Evolutionary conservation across 2,888 invertebrate species (phyloP).

Genomic region (Drosophila greeni): DNA sequence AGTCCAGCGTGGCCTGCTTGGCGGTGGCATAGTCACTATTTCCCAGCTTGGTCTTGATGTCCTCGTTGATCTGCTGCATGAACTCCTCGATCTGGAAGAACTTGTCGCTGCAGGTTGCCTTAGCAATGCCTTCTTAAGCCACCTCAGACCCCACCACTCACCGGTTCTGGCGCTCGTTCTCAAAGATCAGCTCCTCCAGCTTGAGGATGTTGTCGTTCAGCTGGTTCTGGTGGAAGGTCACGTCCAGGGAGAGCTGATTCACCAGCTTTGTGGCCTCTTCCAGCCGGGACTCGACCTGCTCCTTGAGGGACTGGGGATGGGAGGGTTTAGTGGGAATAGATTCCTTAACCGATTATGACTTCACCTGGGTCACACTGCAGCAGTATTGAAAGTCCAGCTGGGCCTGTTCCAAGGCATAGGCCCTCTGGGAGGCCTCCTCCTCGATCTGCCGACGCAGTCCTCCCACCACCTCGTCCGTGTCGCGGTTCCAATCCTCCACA

Average conservation of each 20-base stretch:
- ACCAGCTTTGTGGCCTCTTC: constrained; percentile 71
- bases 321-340: not conserved
- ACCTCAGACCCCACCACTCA: constrained; percentile 36
- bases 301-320: constrained; percentile 61
- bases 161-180: constrained; percentile 70
- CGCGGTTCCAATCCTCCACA: constrained; percentile 76
- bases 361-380: constrained; percentile 80
- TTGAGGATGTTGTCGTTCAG: constrained; percentile 76
- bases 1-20: constrained; percentile 79
- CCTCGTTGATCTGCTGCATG: constrained; percentile 70
- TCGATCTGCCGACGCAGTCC: constrained; percentile 80
- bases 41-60: constrained; percentile 71
- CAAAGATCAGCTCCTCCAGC: constrained; percentile 73
- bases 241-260: constrained; percentile 69
- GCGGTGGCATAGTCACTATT: constrained; percentile 76
- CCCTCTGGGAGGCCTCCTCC: constrained; percentile 80
- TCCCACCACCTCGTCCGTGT: constrained; percentile 76
- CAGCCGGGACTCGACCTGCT: constrained; percentile 68
- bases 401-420: constrained; percentile 80
- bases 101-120: constrained; percentile 62
- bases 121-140: not conserved
- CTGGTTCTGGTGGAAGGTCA: constrained; percentile 72
- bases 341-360: too few species aligned
- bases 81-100: constrained; percentile 72
- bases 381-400: constrained; percentile 81